These are phyloP conservation scores for Coenonympha glycerion DNA, from an alignment of 2,888 invertebrate genomes.

Conservation along the genomic window DNA sequence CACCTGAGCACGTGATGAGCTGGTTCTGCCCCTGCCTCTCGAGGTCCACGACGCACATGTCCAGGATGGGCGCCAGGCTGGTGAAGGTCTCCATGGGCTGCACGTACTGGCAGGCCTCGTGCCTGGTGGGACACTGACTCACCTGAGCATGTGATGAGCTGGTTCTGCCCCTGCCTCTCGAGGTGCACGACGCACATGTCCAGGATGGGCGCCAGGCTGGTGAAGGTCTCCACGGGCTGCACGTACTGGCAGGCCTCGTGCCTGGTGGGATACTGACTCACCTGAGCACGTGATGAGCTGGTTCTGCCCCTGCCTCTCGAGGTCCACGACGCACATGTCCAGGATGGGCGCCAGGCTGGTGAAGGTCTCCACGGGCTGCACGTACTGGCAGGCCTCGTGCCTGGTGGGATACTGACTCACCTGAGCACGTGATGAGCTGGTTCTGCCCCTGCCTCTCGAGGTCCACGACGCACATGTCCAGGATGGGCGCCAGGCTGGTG, in stretches of 20 bases:
- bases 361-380: slow-evolving; percentile 96
- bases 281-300: no score
- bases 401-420: slow-evolving; percentile 74
- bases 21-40: no score
- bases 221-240: slow-evolving; percentile 96
- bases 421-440: slow-evolving; percentile 98
- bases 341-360: slow-evolving; percentile 93
- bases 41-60: no score
- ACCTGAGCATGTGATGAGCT: no score
- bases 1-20: no score
- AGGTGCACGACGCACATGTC: no score
- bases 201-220: slow-evolving; percentile 91
- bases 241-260: slow-evolving; percentile 93
- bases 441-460: slow-evolving; percentile 97
- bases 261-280: slow-evolving; percentile 77
- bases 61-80: slow-evolving; percentile 90
- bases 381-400: slow-evolving; percentile 91
- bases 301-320: no score
- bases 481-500: slow-evolving; percentile 94
- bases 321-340: no score
- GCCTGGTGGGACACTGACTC: no score
- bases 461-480: slow-evolving; percentile 95
- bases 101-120: slow-evolving; percentile 92
- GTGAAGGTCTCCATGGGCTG: slow-evolving; percentile 98
- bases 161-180: no score